These are phyloP conservation scores for Hypomesus transpacificus DNA, from an alignment of 2,113 vertebrate genomes.

Conservation along the genomic window DNA sequence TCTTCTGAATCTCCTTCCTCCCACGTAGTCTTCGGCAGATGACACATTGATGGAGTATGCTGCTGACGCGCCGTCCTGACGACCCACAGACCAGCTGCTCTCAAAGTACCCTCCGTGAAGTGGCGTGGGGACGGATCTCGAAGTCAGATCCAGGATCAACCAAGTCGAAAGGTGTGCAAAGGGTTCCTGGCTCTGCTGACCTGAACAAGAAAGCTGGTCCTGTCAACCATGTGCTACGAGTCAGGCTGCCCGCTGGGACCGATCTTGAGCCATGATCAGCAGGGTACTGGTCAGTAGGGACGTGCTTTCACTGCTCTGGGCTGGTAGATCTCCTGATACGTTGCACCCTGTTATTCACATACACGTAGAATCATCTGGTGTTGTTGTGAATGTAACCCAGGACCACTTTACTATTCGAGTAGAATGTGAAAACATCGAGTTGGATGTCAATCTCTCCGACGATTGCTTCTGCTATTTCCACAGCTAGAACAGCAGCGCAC, in stretches of 20 bases:
- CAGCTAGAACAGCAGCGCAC: slow-evolving; percentile 26
- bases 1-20: slow-evolving; percentile 1
- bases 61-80: not conserved
- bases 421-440: not conserved
- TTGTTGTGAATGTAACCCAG: not conserved
- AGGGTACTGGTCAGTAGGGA: not conserved
- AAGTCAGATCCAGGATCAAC: not conserved
- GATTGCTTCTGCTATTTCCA: not conserved
- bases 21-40: slow-evolving; percentile 1
- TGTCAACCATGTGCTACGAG: not conserved
- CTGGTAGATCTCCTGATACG: not conserved
- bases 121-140: not conserved
- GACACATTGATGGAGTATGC: not conserved
- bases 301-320: not conserved
- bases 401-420: not conserved
- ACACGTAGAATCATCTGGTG: not conserved
- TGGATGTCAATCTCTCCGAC: not conserved
- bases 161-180: not conserved
- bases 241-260: not conserved
- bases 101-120: slow-evolving; percentile 11
- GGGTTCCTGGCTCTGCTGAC: not conserved
- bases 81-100: not conserved
- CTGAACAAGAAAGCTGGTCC: not conserved
- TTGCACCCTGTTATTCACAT: not conserved
- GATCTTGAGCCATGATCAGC: not conserved